These are phyloP conservation scores for Nasonovia ribisnigri DNA, from an alignment of 2,888 invertebrate genomes.

Conservation along the genomic window DNA sequence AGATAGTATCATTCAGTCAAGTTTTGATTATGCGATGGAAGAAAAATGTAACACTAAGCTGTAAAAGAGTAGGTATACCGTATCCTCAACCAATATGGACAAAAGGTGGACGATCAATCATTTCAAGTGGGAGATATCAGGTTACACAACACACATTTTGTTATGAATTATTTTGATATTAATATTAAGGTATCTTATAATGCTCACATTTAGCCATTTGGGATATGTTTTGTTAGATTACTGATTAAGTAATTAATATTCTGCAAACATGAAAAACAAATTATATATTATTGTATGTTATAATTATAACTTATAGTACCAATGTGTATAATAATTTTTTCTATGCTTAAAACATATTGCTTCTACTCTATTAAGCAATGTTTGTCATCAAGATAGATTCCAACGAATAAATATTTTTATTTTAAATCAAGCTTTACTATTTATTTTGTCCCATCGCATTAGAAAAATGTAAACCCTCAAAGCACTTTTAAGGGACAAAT, in stretches of 20 bases:
- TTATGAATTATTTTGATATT: background rate
- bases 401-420: background rate
- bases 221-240: background rate
- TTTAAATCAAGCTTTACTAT: background rate
- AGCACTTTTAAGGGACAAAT: background rate
- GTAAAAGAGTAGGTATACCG: slow-evolving; percentile 87
- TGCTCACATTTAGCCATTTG: background rate
- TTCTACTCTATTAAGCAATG: background rate
- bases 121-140: slow-evolving; percentile 70
- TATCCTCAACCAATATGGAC: slow-evolving; percentile 84
- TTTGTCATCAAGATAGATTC: background rate
- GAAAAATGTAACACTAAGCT: slow-evolving; percentile 84
- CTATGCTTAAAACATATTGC: background rate
- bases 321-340: background rate
- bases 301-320: background rate
- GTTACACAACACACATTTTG: slow-evolving; percentile 68
- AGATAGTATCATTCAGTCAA: slow-evolving; percentile 89
- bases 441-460: background rate
- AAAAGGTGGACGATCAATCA: slow-evolving; percentile 81
- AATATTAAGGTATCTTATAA: background rate
- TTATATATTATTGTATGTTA: no score
- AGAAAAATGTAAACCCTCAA: background rate
- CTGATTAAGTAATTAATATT: background rate
- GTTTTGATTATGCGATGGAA: slow-evolving; percentile 88
- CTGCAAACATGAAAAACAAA: background rate